Evolutionary conservation across 2,797 vertebrate species (phyloP).

Genomic region (Galaxias olidus): DNA sequence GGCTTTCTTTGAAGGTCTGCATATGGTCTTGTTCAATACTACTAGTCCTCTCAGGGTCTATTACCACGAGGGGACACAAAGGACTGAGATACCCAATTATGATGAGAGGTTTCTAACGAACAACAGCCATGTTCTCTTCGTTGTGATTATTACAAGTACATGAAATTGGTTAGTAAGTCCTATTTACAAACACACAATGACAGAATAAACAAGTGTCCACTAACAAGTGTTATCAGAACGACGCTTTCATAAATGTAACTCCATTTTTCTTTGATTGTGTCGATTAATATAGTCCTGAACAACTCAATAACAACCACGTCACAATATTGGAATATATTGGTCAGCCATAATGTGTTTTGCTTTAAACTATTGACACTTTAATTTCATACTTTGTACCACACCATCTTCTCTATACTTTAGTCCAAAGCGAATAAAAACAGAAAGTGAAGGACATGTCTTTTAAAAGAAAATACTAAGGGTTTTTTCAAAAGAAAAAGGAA

Average conservation of each 20-base stretch:
- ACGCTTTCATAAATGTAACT: constrained; percentile 85
- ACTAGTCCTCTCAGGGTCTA: constrained; percentile 74
- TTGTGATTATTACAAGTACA: constrained; percentile 92
- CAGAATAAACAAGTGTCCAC: constrained; percentile 94
- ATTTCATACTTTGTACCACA: constrained; percentile 47
- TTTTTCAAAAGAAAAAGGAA: constrained; percentile 38
- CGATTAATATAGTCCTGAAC: constrained; percentile 94
- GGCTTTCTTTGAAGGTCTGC: constrained; percentile 62
- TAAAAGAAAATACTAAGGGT: constrained; percentile 55
- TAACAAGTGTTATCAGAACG: constrained; percentile 93
- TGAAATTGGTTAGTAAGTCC: constrained; percentile 92
- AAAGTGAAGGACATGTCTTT: constrained; percentile 41
- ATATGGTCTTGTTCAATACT: constrained; percentile 75
- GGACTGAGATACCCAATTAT: constrained; percentile 40
- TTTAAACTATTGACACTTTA: constrained; percentile 50
- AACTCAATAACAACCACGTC: constrained; percentile 92
- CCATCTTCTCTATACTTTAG: constrained; percentile 79
- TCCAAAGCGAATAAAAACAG: constrained; percentile 38
- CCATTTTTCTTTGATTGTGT: constrained; percentile 86
- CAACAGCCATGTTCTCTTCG: constrained; percentile 83
- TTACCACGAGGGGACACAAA: constrained; percentile 67
- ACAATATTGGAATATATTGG: constrained; percentile 91
- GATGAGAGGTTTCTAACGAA: constrained; percentile 60
- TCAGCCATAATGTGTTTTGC: constrained; percentile 72
- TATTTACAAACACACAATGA: constrained; percentile 99